phyloP scores from a whole-genome alignment of 2,888 invertebrate species.

The Tetragnatha montana region DNA sequence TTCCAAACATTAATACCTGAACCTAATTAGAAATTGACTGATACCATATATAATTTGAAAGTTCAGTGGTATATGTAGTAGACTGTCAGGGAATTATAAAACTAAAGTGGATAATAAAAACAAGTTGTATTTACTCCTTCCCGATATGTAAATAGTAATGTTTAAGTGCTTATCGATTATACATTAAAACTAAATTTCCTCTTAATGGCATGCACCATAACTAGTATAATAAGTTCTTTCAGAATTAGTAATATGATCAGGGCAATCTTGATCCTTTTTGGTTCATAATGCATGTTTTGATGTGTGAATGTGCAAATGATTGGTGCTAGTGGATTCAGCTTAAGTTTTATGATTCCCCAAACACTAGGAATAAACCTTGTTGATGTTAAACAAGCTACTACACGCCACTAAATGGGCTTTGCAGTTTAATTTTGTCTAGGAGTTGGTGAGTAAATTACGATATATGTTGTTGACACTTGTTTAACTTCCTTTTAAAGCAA shows the following conservation, averaged over 20 bases:
- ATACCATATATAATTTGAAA: too few species aligned
- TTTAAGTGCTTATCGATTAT: too few species aligned
- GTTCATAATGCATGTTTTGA: conserved; percentile 66
- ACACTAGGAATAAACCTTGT: conserved; percentile 73
- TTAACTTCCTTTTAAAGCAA: conserved; percentile 59
- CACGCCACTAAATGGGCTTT: conserved; percentile 71
- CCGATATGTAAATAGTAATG: too few species aligned
- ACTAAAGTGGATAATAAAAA: too few species aligned
- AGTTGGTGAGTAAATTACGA: conserved; percentile 73
- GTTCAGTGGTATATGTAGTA: too few species aligned
- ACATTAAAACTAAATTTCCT: not conserved
- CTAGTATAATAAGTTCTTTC: not conserved
- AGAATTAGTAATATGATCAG: conserved; percentile 13
- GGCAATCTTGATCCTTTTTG: conserved; percentile 30
- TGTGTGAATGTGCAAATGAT: conserved; percentile 68
- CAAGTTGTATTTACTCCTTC: too few species aligned
- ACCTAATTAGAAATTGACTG: too few species aligned
- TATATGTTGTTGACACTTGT: conserved; percentile 69
- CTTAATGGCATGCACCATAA: not conserved
- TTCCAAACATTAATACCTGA: too few species aligned
- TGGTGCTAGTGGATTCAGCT: conserved; percentile 71
- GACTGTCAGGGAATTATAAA: too few species aligned
- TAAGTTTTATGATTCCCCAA: conserved; percentile 72
- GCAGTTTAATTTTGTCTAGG: conserved; percentile 73
- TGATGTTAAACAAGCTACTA: conserved; percentile 72